Evolutionary conservation across 2,797 vertebrate genomes (phyloP).

Genomic region (Astyanax mexicanus): DNA sequence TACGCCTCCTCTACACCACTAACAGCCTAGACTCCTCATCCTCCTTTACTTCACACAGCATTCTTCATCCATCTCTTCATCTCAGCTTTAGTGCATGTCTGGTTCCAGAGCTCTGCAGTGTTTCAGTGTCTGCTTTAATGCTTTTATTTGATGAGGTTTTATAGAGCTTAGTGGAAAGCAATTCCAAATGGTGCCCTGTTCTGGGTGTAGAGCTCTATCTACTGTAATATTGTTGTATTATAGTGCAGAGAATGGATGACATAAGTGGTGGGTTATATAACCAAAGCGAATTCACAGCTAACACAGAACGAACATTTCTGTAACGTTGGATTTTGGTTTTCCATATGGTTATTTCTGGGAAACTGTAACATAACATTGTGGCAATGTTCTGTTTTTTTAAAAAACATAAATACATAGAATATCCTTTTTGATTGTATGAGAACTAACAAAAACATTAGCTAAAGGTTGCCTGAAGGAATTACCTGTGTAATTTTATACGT

Average conservation of each 20-base stretch:
- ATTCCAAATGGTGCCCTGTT: neutral
- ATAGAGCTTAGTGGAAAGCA: conserved; percentile 1
- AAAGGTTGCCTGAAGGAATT: no score
- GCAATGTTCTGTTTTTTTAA: no score
- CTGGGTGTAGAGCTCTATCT: neutral
- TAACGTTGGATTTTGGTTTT: no score
- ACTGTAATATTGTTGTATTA: neutral
- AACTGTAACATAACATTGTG: no score
- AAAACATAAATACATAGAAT: no score
- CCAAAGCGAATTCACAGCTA: no score
- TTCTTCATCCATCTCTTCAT: conserved; percentile 10
- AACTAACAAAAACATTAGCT: no score
- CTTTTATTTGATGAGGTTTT: conserved; percentile 9
- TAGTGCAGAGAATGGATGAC: neutral
- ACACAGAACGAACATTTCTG: no score
- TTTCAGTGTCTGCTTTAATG: neutral
- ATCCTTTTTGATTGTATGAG: no score
- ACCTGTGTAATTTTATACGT: no score
- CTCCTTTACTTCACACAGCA: neutral
- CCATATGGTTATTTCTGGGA: no score
- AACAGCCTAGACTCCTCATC: neutral
- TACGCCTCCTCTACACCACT: neutral
- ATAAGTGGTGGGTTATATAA: neutral
- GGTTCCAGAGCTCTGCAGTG: neutral
- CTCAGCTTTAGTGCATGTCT: neutral